Conservation (phyloP, 2,797 vertebrate species). For the Galago senegalensis region DNA sequence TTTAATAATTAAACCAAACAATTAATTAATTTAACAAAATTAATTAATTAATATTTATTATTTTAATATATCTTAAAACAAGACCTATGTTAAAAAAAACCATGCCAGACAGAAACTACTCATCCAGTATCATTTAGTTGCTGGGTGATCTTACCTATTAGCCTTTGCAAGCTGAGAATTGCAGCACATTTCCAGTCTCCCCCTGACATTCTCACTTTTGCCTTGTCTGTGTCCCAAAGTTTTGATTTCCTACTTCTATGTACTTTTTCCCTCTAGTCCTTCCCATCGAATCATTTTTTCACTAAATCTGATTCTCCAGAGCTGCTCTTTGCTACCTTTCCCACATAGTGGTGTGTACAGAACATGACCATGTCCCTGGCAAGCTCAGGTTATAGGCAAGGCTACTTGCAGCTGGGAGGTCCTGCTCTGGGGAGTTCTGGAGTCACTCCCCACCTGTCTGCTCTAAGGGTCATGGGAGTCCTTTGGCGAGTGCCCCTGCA, state of each 20-base stretch:
- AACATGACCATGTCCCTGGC: background rate
- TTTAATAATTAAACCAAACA: no score
- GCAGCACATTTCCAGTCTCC: slow-evolving; percentile 3
- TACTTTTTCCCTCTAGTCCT: background rate
- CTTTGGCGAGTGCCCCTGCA: background rate
- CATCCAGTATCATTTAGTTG: background rate
- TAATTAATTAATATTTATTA: background rate
- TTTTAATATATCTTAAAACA: slow-evolving; percentile 25
- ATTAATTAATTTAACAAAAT: no score
- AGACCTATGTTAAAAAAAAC: background rate
- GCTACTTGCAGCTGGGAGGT: background rate
- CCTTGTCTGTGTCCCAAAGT: background rate
- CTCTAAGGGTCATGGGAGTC: background rate
- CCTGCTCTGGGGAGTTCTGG: background rate
- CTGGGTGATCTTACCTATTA: slow-evolving; percentile 1
- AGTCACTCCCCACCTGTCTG: background rate
- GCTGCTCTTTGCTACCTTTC: background rate
- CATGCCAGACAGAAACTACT: background rate
- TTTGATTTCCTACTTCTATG: background rate
- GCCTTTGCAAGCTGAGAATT: slow-evolving; percentile 2
- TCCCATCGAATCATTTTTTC: background rate
- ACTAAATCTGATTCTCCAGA: background rate
- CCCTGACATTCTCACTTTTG: background rate
- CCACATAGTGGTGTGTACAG: background rate
- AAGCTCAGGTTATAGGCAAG: background rate